Percentiles rank a stretch among this genome's conserved stretches.
Evolutionary conservation across 1,140 invertebrate genomes (phyloP).

Genomic region (Druon quercuslanigerum): DNA sequence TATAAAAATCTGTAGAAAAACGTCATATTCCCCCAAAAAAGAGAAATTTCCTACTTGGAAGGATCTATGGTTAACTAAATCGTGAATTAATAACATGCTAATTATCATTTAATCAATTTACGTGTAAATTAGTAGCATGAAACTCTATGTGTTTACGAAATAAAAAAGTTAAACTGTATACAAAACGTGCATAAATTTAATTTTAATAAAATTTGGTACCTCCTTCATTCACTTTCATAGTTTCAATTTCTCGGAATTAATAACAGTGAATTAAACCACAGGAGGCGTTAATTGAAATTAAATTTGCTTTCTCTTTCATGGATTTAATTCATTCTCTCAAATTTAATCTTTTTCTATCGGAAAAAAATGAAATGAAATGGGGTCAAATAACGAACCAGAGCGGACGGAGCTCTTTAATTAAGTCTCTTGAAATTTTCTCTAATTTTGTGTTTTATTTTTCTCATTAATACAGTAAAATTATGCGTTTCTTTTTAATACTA

Average conservation of each 20-base stretch:
- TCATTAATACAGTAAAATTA: conserved; percentile 21
- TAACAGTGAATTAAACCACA: conserved; percentile 10
- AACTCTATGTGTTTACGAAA: too few species aligned
- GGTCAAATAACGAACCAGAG: not conserved
- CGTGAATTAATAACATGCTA: too few species aligned
- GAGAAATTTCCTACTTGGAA: too few species aligned
- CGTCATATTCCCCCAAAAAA: too few species aligned
- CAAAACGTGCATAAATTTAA: too few species aligned
- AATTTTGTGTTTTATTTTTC: conserved; percentile 21
- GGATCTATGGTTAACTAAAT: too few species aligned
- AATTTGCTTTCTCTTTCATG: not conserved
- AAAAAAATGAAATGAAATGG: not conserved
- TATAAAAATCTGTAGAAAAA: too few species aligned
- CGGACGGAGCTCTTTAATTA: conserved; percentile 1
- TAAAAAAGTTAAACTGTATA: too few species aligned
- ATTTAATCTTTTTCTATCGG: not conserved
- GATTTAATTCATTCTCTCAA: conserved; percentile 6
- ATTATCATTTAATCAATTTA: too few species aligned
- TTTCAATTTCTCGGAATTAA: conserved; percentile 10
- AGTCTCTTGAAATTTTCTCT: conserved; percentile 13
- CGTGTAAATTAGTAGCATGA: too few species aligned
- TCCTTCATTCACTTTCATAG: not conserved
- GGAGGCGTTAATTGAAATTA: conserved; percentile 2
- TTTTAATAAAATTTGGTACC: too few species aligned
- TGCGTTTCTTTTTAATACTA: conserved; percentile 22